A percentile compares a stretch with the other conserved stretches of the same genome.
These are phyloP conservation scores for Chaetops frenatus DNA, from an alignment of 2,113 vertebrate genomes.

Conservation along the genomic window DNA sequence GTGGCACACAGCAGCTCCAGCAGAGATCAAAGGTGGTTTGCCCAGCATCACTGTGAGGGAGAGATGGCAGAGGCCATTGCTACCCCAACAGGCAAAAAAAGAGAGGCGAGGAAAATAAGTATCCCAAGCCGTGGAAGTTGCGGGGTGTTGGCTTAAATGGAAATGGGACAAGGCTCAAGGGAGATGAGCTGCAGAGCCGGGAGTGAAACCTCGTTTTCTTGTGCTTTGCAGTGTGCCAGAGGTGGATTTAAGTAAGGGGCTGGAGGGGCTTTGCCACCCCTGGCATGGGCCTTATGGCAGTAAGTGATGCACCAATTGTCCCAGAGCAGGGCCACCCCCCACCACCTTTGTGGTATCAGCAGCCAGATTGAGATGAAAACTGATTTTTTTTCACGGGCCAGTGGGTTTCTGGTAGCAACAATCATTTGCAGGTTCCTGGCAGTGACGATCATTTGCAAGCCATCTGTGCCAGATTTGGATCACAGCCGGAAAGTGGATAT, in stretches of 20 bases:
- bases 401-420: not conserved
- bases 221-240: not conserved
- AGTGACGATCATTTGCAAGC: not conserved
- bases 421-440: constrained; percentile 3
- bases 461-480: constrained; percentile 28
- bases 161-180: constrained; percentile 27
- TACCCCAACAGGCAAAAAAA: not conserved
- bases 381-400: not conserved
- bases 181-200: not conserved
- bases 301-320: not conserved
- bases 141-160: not conserved
- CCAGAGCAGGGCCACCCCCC: rapidly evolving
- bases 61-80: not conserved
- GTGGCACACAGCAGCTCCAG: not conserved
- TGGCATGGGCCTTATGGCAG: not conserved
- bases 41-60: not conserved
- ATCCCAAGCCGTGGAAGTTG: not conserved
- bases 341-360: not conserved
- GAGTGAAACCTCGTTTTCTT: not conserved
- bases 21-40: not conserved
- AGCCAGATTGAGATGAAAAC: not conserved
- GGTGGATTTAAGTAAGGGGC: not conserved
- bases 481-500: not conserved
- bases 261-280: not conserved
- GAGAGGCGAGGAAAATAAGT: not conserved